A percentile compares a stretch with the other conserved stretches of the same genome.
Conservation (phyloP, 2,113 vertebrate species). For the Actenoides lindsayi region DNA sequence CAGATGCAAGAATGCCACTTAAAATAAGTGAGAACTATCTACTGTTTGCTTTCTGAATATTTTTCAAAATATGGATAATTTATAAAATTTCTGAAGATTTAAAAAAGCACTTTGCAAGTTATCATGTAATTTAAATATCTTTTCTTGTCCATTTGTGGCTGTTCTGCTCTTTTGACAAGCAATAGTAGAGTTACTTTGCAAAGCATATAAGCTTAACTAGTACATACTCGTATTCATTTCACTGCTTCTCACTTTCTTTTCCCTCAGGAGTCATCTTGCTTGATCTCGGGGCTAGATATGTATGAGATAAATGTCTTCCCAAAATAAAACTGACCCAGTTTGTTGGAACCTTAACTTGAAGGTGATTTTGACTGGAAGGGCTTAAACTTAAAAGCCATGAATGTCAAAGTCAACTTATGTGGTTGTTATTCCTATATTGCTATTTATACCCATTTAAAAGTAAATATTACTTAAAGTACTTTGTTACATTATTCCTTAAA, state of each 20-base stretch:
- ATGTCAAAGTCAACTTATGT: background rate
- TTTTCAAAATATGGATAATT: background rate
- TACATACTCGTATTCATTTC: slow-evolving; percentile 10
- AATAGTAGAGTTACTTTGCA: background rate
- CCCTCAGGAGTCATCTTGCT: slow-evolving; percentile 34
- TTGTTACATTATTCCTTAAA: background rate
- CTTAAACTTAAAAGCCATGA: slow-evolving; percentile 1
- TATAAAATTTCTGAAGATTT: background rate
- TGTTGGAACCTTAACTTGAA: background rate
- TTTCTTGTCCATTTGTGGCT: background rate
- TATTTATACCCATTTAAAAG: background rate
- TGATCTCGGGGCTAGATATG: slow-evolving; percentile 2
- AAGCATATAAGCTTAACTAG: background rate
- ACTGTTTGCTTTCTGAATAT: background rate
- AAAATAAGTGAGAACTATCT: background rate
- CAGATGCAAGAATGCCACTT: background rate
- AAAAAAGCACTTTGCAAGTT: background rate
- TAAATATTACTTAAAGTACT: background rate
- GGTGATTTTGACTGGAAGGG: background rate
- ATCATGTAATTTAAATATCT: background rate
- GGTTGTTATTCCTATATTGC: background rate
- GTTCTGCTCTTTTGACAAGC: background rate
- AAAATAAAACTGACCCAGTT: slow-evolving; percentile 24
- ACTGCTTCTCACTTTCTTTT: slow-evolving; percentile 42
- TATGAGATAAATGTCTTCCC: slow-evolving; percentile 22